Evolutionary conservation across 2,888 invertebrate genomes (phyloP).

Genomic region (Salticus scenicus): DNA sequence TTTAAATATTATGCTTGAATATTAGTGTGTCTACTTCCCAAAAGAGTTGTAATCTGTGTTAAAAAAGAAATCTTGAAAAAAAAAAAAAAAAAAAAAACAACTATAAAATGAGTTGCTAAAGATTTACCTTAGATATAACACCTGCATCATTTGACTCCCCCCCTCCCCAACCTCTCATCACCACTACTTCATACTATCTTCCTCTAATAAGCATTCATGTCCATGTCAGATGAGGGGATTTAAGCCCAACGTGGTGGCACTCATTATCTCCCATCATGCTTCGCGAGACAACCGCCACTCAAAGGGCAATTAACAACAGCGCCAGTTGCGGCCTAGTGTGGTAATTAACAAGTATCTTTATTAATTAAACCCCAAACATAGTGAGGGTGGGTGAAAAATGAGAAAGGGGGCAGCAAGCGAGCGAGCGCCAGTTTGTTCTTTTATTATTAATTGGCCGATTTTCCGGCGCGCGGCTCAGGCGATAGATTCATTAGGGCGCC

Average conservation of each 20-base stretch:
- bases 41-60: no score
- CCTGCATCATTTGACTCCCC: background rate
- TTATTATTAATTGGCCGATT: constrained; percentile 70
- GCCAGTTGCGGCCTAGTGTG: constrained; percentile 63
- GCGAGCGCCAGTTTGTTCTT: constrained; percentile 59
- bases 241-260: constrained; percentile 53
- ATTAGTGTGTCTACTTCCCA: no score
- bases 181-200: no score
- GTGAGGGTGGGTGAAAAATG: constrained; percentile 23
- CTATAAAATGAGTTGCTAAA: no score
- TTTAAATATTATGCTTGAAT: no score
- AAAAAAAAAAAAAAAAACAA: no score
- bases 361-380: constrained; percentile 56
- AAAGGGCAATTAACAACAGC: constrained; percentile 69
- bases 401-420: constrained; percentile 10
- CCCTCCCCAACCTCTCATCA: background rate
- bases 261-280: constrained; percentile 62
- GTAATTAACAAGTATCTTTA: constrained; percentile 69
- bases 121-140: background rate
- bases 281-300: constrained; percentile 41
- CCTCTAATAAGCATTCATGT: constrained; percentile 6
- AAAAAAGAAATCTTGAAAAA: no score
- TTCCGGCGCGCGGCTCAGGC: constrained; percentile 65
- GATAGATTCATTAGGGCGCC: constrained; percentile 68
- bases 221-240: background rate